Evolutionary conservation across 2,113 vertebrate genomes (phyloP), one percentile per base, ranked within the genome.

Genomic region (Thymallus thymallus): DNA sequence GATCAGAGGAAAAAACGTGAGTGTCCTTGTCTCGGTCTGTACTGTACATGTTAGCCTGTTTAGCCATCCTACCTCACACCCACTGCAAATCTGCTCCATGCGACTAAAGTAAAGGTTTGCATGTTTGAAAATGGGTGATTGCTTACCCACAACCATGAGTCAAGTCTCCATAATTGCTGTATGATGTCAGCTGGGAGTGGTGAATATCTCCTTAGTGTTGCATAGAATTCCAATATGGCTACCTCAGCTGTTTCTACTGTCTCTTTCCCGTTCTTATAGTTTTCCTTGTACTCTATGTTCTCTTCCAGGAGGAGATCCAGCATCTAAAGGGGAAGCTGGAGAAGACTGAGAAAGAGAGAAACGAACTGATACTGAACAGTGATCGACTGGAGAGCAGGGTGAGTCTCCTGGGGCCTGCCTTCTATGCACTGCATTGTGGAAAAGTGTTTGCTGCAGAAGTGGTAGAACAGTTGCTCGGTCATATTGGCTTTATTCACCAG

Each of bases 341-440:
- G 88, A 97, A 92, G 88, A 94, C 94, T 85, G 98, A 99, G 88
- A 99, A 96, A 79, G 98, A 98, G 82, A 91, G 96, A 46, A 98
- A 96, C 22, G 97, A 98, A 87, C 91, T 98, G 76, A 93, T 96
- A 45, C 92, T 98, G 86, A 97, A 92, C 92, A 94, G 91, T 0
- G 96, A 98, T 91, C 95, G 95, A 71, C 88, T 98, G 88, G 98
- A 99, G 89, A 96, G 93, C 92, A 95, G 94, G 92, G 98, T 99
- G 88, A 77, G 91, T 83, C 68, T 41, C 45, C 32, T 20, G 16
- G 26, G 56, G 14, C 51, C 18, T 22, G 4, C 23, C 46, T 51
- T 51, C 16, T 51, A 18, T 51, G 48, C 1, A 18, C 48, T 51
- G 35, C 68, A 51, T 45, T 13, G 23, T 69, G 20, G 45, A 18